Base-by-base conservation (phyloP, 2,113 vertebrate genomes). In the Clinocottus analis region DNA sequence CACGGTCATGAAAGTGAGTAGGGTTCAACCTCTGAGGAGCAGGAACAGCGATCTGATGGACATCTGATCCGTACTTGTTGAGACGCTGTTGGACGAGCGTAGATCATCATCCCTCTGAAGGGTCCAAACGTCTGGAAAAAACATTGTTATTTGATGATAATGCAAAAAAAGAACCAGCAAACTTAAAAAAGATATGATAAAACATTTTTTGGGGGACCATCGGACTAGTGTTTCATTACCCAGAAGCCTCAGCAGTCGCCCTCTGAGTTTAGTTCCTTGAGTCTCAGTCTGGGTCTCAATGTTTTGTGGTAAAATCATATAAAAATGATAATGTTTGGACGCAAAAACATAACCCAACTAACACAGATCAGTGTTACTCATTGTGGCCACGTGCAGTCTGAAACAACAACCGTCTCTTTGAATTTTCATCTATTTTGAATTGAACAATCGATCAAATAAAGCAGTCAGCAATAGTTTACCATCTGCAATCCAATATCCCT, bases 1-100 rank as follows among this genome's bases (percentile, higher is more conserved):
- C 9, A 11, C 1, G 11, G 4, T 47, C 14, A 51, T 35, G 14
- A 9, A 27, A 35, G 16, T 27, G 17, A 19, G 6, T 37, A 67
- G 4, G 13, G 47, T 53, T 66, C 3, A 82, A 49, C 77, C 61
- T 78, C 66, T 61, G 61, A 39, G 25, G 61, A 75, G 43, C 41
- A 53, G 7, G 56, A 29, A 29, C 14, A 25, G 51, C n/a, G 11
- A n/a, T 47, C 14, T 16, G 17, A 63, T 2, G 19, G 27, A 66
- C 13, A 60, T 72, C 19, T 41, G 21, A 41, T n/a, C 6, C 6
- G 6, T 37, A 37, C 59, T 33, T 33, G 17, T 33, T 33, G 16
- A 33, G 65, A 61, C 65, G 31, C 63, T 14, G 0, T 53, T 51
- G 31, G 1, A 72, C 3, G 0, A 23, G 35, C 31, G 2, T 21